A percentile compares a stretch with the other conserved stretches of the same genome.
These are phyloP conservation scores for Crypturellus tataupa DNA, from an alignment of 2,797 vertebrate species.

Conservation along the genomic window DNA sequence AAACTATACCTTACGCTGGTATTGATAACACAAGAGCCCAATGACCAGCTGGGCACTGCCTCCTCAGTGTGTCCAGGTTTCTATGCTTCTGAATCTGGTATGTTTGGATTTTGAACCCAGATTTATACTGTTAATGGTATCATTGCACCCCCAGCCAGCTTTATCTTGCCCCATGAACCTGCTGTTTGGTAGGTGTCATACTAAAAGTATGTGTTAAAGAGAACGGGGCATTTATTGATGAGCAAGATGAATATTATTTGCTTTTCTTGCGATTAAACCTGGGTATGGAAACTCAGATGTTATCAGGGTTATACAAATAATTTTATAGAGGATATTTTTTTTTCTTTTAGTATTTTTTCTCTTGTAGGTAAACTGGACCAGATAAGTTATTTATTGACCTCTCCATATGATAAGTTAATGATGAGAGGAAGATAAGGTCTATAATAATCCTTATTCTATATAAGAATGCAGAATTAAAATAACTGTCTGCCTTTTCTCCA, in stretches of 20 bases:
- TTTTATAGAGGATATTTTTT: slow-evolving; percentile 61
- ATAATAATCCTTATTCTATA: slow-evolving; percentile 57
- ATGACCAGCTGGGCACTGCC: slow-evolving; percentile 21
- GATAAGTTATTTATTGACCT: slow-evolving; percentile 75
- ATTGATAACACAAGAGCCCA: background rate
- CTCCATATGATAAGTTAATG: slow-evolving; percentile 47
- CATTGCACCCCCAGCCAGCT: slow-evolving; percentile 30
- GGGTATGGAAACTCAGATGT: slow-evolving; percentile 70
- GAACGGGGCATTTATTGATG: slow-evolving; percentile 61
- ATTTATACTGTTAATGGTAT: slow-evolving; percentile 64
- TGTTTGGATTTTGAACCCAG: slow-evolving; percentile 33
- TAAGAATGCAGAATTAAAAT: slow-evolving; percentile 70
- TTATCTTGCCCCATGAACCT: slow-evolving; percentile 59
- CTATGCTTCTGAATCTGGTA: slow-evolving; percentile 42
- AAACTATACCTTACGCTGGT: slow-evolving; percentile 64
- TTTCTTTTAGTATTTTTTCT: slow-evolving; percentile 60
- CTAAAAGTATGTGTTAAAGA: background rate
- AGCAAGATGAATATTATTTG: slow-evolving; percentile 70
- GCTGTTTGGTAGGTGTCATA: slow-evolving; percentile 50
- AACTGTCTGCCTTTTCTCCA: slow-evolving; percentile 78
- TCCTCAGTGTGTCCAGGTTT: slow-evolving; percentile 2
- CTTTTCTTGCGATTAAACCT: slow-evolving; percentile 75
- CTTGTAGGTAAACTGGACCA: slow-evolving; percentile 74
- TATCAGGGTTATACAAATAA: slow-evolving; percentile 70
- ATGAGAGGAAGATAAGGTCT: slow-evolving; percentile 63